Evolutionary conservation across 2,113 vertebrate species (phyloP), one percentile per base, ranked within the genome.

Genomic region (Grantiella picta): DNA sequence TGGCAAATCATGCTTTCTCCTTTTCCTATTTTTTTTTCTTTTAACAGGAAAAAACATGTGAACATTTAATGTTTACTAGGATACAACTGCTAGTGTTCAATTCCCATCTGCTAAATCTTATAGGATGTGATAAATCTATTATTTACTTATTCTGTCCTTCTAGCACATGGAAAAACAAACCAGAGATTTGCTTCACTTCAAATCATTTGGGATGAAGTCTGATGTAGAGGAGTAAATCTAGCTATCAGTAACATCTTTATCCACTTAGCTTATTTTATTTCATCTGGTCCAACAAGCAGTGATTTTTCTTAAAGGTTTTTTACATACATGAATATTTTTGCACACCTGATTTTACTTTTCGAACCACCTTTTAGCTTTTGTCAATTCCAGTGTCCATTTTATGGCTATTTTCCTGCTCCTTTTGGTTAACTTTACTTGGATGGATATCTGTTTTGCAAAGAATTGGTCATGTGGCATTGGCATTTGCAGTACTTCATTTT

Each of bases 381-480:
- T n/a, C 50, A 72, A 19, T 73, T 81, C 22, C 22, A 79, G 21
- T 38, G 8, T 47, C 28, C 5, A 63, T 66, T 83, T 77, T 38
- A 17, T 40, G 59, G 27, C 10, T 69, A 12, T 31, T 83, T 92
- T 70, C 52, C 49, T 78, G 8, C 9, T 83, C 10, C 22, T 86
- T 80, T 68, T 42, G 11, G 13, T 31, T 92, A 29, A 47, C 21
- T 77, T 90, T 24, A 20, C 8, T 57, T 53, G 27, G 83, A 24
- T 44, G 12, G 20, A 4, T 83, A 54, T 12, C 18, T 80, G 3
- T 78, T 92, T 86, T 71, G 12, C 23, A 63, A 86, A 82, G 21
- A 66, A 63, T 28, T 66, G 10, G 8, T 60, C 0, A 0, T 31
- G 6, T 70, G 40, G 17, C 23, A 29, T 42, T 52, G 17, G 12